Conservation (phyloP, 2,113 vertebrate genomes). For the Uria aalge region DNA sequence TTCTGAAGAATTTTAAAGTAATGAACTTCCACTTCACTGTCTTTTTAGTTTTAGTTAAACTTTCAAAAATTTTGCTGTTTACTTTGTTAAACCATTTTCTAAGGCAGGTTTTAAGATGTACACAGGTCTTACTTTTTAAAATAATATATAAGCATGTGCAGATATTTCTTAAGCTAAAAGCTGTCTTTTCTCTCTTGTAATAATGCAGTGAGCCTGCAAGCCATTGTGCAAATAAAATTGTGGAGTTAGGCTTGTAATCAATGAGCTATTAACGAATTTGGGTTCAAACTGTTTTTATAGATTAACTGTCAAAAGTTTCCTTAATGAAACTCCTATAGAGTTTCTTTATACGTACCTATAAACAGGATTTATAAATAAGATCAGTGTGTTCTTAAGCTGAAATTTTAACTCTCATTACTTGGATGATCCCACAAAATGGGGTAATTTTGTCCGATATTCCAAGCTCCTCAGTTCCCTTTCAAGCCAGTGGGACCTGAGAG, state of each 20-base stretch:
- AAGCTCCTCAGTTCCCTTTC: background rate
- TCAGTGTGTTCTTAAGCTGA: background rate
- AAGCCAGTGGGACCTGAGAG: background rate
- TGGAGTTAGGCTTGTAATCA: background rate
- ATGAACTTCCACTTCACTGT: background rate
- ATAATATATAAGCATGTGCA: background rate
- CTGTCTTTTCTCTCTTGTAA: background rate
- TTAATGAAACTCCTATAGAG: background rate
- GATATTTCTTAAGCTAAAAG: background rate
- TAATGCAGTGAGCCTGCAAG: background rate
- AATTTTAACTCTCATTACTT: background rate
- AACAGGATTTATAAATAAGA: background rate
- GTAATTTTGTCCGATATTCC: background rate
- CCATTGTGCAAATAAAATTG: background rate
- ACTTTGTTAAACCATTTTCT: background rate
- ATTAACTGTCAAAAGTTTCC: background rate
- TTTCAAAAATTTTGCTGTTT: background rate
- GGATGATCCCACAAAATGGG: background rate
- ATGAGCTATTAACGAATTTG: background rate
- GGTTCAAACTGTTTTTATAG: background rate
- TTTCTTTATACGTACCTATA: background rate
- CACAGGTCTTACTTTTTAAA: background rate
- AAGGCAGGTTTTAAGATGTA: background rate
- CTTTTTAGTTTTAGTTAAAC: background rate
- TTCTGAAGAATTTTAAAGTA: background rate